Base-by-base conservation (phyloP, 2,888 invertebrate species). In the Andrena hattorfiana region DNA sequence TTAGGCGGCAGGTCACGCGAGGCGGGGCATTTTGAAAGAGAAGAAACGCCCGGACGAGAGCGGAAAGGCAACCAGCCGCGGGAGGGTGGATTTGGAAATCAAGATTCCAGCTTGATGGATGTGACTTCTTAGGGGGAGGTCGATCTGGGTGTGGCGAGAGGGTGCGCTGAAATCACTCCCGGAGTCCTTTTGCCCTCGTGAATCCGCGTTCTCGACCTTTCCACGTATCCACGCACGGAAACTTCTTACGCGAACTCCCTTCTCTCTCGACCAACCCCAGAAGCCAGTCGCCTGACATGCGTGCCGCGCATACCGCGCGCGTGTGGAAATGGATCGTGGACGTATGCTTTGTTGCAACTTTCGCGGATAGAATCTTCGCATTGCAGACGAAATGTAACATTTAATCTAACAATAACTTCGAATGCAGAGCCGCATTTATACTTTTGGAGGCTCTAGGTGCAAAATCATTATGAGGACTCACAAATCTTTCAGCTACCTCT, bases 71-170 rank as follows among this genome's bases (percentile, higher is more conserved):
- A 77, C 73, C 48, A 74, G 54, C 68, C 71, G 85, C 63, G 72
- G 42, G 81, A 78, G 85, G 85, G 83, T 79, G 82, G 82, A 82
- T 87, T 88, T 81, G 78, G 60, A 87, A 87, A 88, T 89, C 85
- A 82, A 81, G 89, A 88, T 88, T 86, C 87, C 77, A 59, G 49
- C 76, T 81, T 87, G 88, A 89, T 85, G 84, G 84, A 89, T 84
- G 84, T 60, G 81, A 81, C 66, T 60, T 81, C 48, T 56, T 26
- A 10, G 56, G 77, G 80, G 85, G 42, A 16, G 88, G 83, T 85
- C 87, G 82, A 69, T 62, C 70, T 87, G 89, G 88, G 88, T 89
- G 88, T 88, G 88, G 87, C 88, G 80, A 78, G 83, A 88, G 87
- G 88, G 83, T 86, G 85, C 81, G 83, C 77, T 81, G 76, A 77